Conservation (phyloP, 2,797 vertebrate species). For the Acanthurus tractus region DNA sequence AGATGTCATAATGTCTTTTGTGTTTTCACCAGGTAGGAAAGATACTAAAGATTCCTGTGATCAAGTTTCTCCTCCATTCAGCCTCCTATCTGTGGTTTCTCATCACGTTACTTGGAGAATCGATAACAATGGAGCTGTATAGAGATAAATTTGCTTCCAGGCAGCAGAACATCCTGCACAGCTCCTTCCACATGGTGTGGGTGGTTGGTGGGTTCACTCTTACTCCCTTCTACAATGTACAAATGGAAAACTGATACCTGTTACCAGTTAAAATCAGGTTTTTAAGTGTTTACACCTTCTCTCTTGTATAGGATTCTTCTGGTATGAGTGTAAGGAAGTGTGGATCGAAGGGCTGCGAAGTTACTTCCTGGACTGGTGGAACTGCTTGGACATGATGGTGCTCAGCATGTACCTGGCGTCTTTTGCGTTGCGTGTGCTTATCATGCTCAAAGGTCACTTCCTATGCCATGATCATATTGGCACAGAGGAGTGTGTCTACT, state of each 20-base stretch:
- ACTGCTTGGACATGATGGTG: constrained; percentile 92
- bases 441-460: constrained; percentile 87
- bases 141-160: constrained; percentile 85
- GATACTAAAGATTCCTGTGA: constrained; percentile 89
- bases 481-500: constrained; percentile 85
- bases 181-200: constrained; percentile 94
- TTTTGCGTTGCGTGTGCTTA: constrained; percentile 88
- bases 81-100: constrained; percentile 95
- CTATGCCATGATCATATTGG: constrained; percentile 75
- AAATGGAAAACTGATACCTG: background rate
- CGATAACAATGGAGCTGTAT: constrained; percentile 90
- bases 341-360: constrained; percentile 92
- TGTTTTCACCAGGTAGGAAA: constrained; percentile 85
- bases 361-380: constrained; percentile 95
- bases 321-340: constrained; percentile 95
- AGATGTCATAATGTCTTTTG: background rate
- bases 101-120: constrained; percentile 90
- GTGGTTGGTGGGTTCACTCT: constrained; percentile 86
- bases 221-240: background rate
- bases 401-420: constrained; percentile 94
- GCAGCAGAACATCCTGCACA: constrained; percentile 89
- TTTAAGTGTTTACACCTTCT: background rate
- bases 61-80: constrained; percentile 93
- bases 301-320: constrained; percentile 89
- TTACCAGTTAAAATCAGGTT: background rate